A percentile compares a stretch with the other conserved stretches of the same genome.
phyloP scores from a whole-genome alignment of 1,140 invertebrate species.

The Rhagoletis zephyria region DNA sequence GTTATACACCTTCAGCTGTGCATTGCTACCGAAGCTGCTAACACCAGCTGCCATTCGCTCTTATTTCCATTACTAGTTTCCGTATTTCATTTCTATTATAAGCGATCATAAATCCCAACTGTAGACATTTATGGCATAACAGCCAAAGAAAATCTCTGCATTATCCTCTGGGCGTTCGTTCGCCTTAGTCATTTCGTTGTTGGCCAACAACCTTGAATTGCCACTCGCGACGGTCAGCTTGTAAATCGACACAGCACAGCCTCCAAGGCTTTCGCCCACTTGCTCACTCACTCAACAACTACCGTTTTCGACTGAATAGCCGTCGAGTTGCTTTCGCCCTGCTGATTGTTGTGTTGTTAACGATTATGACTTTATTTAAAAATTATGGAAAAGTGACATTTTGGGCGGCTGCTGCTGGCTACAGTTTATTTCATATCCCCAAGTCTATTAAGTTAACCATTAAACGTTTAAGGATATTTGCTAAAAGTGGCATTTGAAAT shows the following conservation, averaged over 20 bases:
- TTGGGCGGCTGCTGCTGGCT: background rate
- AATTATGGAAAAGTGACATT: conserved; percentile 33
- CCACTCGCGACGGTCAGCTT: background rate
- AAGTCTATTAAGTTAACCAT: conserved; percentile 29
- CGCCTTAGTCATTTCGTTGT: conserved; percentile 24
- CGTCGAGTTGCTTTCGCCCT: background rate
- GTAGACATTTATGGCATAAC: background rate
- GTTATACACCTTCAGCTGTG: too few species aligned
- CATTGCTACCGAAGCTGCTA: too few species aligned
- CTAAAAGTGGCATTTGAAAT: conserved; percentile 24
- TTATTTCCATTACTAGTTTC: background rate
- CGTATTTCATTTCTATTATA: conserved; percentile 47
- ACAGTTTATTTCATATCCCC: conserved; percentile 22
- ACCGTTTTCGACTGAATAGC: background rate
- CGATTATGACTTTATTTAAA: conserved; percentile 53
- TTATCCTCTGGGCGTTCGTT: conserved; percentile 3
- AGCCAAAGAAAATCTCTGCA: conserved; percentile 30
- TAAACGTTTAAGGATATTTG: conserved; percentile 41
- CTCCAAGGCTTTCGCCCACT: background rate
- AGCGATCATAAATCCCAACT: conserved; percentile 26
- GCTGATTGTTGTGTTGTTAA: conserved; percentile 39
- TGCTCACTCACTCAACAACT: background rate
- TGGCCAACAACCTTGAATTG: too few species aligned
- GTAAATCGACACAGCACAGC: background rate
- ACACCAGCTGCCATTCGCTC: background rate